phyloP scores from a whole-genome alignment of 2,113 vertebrate species.

The Desmodus rotundus region DNA sequence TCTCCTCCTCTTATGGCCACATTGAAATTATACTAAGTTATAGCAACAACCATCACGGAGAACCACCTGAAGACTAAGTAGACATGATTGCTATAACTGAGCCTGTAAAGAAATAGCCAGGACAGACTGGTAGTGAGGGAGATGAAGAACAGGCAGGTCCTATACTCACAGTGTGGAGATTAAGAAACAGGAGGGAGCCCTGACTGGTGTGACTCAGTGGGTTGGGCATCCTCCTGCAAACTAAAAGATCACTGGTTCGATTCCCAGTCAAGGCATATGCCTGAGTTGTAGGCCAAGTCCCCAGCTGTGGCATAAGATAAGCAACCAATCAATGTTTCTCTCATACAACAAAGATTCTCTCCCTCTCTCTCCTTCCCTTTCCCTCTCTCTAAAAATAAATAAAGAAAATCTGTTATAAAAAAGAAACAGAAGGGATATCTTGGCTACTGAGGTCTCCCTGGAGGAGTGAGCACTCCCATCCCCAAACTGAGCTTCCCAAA shows the following conservation, averaged over 20 bases:
- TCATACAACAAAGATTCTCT: too few relatives aligned
- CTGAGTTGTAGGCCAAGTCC: too few relatives aligned
- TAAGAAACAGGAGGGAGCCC: not conserved
- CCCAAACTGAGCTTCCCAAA: not conserved
- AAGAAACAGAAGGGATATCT: not conserved
- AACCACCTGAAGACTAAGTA: not conserved
- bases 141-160: not conserved
- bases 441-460: not conserved
- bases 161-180: not conserved
- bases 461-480: not conserved
- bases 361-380: too few relatives aligned
- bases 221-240: too few relatives aligned
- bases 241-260: too few relatives aligned
- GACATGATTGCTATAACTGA: not conserved
- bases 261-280: too few relatives aligned
- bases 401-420: too few relatives aligned
- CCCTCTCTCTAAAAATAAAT: too few relatives aligned
- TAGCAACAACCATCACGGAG: not conserved
- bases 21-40: not conserved
- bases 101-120: not conserved
- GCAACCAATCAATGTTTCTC: too few relatives aligned
- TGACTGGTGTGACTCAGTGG: too few relatives aligned
- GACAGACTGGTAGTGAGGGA: not conserved
- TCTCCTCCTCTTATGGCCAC: not conserved
- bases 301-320: too few relatives aligned